Evolutionary conservation across 2,888 invertebrate species (phyloP).

Genomic region (Alloscopus bannaensis): DNA sequence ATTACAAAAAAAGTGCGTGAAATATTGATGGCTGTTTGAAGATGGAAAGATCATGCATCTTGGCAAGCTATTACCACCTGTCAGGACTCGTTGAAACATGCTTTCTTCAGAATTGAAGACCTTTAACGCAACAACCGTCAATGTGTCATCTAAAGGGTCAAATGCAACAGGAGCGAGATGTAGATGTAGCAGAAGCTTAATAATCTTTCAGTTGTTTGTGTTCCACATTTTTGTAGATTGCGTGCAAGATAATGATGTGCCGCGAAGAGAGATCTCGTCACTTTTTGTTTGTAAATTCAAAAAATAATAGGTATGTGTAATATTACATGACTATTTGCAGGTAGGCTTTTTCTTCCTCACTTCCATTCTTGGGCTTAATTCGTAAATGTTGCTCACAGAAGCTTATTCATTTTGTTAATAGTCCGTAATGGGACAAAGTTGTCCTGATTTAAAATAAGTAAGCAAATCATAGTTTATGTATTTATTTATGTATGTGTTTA

Average conservation of each 20-base stretch:
- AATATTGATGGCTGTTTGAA: constrained; percentile 4
- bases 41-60: not conserved
- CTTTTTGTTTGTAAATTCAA: constrained; percentile 32
- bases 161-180: constrained; percentile 2
- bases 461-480: too few species aligned
- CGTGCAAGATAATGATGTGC: constrained; percentile 22
- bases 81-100: constrained; percentile 1
- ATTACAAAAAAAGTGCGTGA: too few species aligned
- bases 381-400: too few species aligned
- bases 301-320: constrained; percentile 14
- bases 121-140: constrained; percentile 8
- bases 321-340: constrained; percentile 4
- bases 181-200: constrained; percentile 26
- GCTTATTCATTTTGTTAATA: too few species aligned
- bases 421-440: too few species aligned
- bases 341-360: constrained; percentile 17
- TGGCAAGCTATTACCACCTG: constrained; percentile 11
- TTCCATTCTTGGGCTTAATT: constrained; percentile 6
- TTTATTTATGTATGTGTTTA: too few species aligned
- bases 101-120: constrained; percentile 31
- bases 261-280: constrained; percentile 20
- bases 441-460: too few species aligned
- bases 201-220: constrained; percentile 30
- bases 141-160: constrained; percentile 20
- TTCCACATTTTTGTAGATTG: constrained; percentile 36